Evolutionary conservation across 2,888 invertebrate genomes (phyloP).

Genomic region (Xanthorhoe spadicearia): DNA sequence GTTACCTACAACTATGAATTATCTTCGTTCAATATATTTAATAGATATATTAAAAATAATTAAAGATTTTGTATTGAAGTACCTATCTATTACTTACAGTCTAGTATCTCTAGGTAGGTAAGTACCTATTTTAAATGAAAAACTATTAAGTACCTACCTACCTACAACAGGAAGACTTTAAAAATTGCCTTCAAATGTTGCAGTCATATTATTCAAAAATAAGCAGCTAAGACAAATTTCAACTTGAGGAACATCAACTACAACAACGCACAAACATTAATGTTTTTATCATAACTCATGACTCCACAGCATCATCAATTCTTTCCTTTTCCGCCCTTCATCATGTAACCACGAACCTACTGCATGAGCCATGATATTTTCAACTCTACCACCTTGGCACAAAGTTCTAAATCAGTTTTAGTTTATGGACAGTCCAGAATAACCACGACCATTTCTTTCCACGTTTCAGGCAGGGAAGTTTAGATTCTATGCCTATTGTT

Average conservation of each 20-base stretch:
- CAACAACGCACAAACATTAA: slow-evolving; percentile 12
- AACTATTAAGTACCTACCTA: too few relatives aligned
- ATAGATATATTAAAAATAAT: too few relatives aligned
- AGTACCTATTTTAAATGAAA: too few relatives aligned
- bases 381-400: background rate
- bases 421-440: slow-evolving; percentile 8
- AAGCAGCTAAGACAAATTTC: background rate
- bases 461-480: slow-evolving; percentile 6
- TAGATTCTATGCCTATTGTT: background rate
- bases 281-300: slow-evolving; percentile 30
- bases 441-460: slow-evolving; percentile 17
- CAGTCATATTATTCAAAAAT: too few relatives aligned
- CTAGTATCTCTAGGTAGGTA: too few relatives aligned
- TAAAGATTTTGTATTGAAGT: too few relatives aligned
- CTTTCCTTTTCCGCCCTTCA: slow-evolving; percentile 34
- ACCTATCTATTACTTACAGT: too few relatives aligned
- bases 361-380: background rate
- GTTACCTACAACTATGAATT: too few relatives aligned
- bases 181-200: too few relatives aligned
- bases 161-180: too few relatives aligned
- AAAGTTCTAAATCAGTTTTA: slow-evolving; percentile 5
- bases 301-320: slow-evolving; percentile 39
- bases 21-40: too few relatives aligned
- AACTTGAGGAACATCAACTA: background rate
- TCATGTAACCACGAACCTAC: slow-evolving; percentile 22